phyloP scores from a whole-genome alignment of 2,888 invertebrate species.

The Tiliacea aurago region DNA sequence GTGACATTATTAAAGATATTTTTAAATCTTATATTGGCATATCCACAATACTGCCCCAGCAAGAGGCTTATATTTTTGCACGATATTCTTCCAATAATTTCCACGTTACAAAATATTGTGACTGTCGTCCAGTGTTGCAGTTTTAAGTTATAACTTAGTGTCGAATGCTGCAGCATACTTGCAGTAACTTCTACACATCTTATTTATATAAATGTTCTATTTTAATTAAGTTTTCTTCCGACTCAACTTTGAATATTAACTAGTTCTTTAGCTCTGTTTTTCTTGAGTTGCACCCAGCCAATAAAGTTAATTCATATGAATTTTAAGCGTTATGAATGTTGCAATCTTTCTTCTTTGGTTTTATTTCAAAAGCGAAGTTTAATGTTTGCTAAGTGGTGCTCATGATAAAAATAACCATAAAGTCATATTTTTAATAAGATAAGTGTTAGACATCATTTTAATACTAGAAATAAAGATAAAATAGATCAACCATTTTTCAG shows the following conservation, averaged over 20 bases:
- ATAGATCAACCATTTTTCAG: too few species aligned
- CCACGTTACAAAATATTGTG: constrained; percentile 14
- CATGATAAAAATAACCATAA: too few species aligned
- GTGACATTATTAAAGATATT: neutral
- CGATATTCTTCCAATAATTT: neutral
- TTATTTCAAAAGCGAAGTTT: constrained; percentile 12
- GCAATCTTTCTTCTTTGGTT: constrained; percentile 12
- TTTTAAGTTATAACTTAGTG: constrained; percentile 60
- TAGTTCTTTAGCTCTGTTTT: constrained; percentile 66
- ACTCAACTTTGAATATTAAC: constrained; percentile 71
- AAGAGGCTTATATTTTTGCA: neutral
- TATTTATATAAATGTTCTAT: constrained; percentile 72
- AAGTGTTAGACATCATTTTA: too few species aligned
- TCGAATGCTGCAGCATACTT: constrained; percentile 65
- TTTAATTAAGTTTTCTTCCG: constrained; percentile 75
- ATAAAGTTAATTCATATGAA: constrained; percentile 53
- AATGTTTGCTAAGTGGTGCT: neutral
- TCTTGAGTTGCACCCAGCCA: constrained; percentile 51
- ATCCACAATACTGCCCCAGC: neutral
- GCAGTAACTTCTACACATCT: constrained; percentile 67
- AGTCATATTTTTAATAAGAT: too few species aligned
- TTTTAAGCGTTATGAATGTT: constrained; percentile 35
- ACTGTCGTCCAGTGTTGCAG: constrained; percentile 32
- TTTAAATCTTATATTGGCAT: neutral
- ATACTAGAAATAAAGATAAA: too few species aligned